Evolutionary conservation across 1,140 invertebrate species (phyloP).

Genomic region (Branchinecta lynchi): DNA sequence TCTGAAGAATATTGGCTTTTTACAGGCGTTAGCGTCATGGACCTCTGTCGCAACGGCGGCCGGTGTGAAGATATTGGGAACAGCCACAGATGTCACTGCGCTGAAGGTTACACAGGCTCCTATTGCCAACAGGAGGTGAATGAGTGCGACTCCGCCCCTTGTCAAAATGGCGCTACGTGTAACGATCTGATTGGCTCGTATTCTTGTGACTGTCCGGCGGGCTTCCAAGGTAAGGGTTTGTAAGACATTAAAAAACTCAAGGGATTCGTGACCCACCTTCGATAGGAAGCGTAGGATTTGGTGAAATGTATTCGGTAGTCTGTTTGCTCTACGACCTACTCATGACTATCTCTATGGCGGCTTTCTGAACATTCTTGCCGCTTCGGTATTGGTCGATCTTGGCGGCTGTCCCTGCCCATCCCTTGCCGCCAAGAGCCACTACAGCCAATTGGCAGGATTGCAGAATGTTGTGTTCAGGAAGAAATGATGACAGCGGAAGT

Average conservation of each 20-base stretch:
- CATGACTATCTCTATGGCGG: no score
- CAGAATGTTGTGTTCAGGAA: no score
- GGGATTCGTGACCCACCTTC: no score
- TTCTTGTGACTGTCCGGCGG: constrained; percentile 66
- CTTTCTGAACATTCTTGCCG: no score
- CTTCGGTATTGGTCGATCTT: no score
- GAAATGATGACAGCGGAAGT: no score
- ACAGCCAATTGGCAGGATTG: no score
- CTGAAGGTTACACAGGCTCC: constrained; percentile 71
- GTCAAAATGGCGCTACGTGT: constrained; percentile 74
- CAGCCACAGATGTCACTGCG: constrained; percentile 70
- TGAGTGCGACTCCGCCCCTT: constrained; percentile 58
- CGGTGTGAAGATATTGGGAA: constrained; percentile 79
- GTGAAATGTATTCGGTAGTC: no score
- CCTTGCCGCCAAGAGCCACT: no score
- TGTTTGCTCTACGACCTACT: no score
- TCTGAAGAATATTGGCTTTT: constrained; percentile 21
- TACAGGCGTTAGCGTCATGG: constrained; percentile 47
- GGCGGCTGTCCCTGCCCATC: no score
- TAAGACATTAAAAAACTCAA: constrained; percentile 15
- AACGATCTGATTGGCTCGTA: constrained; percentile 68
- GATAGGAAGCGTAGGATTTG: no score
- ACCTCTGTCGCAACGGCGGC: constrained; percentile 69
- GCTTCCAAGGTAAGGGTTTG: constrained; percentile 48
- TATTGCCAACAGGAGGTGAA: constrained; percentile 79